Base-by-base conservation (phyloP, 2,888 invertebrate genomes). In the Lithophane leautieri region DNA sequence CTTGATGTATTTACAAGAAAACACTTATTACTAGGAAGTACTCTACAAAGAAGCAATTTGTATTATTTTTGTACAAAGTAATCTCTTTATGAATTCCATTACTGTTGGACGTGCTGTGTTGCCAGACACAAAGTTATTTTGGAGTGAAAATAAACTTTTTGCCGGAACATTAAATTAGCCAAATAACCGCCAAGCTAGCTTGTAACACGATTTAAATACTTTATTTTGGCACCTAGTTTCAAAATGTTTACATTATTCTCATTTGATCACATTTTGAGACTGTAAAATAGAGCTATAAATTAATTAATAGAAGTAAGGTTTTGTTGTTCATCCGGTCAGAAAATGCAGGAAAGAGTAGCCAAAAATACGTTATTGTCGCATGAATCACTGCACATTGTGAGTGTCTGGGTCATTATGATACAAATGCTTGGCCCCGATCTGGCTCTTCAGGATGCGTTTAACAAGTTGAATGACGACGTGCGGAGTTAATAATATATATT, bases 161-260 rank as follows among this genome's bases (percentile, higher is more conserved):
- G 56, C 6, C 25, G 40, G 25, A 54, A 40, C 58, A 70, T 82
- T 78, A 75, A 82, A 72, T 69, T 40, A 58, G 72, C 28, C 52
- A 66, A 66, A 73, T 73, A 67, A 68, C 52, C 54, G 47, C 63
- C 40, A 63, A 69, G 52, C n/a, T 61, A 73, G 42, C 16, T 22
- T 65, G 47, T 56, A 42, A 7, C 44, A 50, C 60, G 75, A 70
- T 82, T 73, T 73, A 67, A 68, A 82, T 71, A 54, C 75, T 75
- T 73, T 75, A 79, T 84, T 81, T 77, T 77, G 79, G 78, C 78
- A 86, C 81, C 73, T 47, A 34, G 61, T 63, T 50, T 50, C 66
- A 50, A 75, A 75, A 65, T 79, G 63, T 85, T 85, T 85, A 86
- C 66, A 68, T 69, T 68, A 69, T 34, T 52, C 68, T 40, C 68